phyloP scores from a whole-genome alignment of 2,797 vertebrate genomes.

The Falco concolor region DNA sequence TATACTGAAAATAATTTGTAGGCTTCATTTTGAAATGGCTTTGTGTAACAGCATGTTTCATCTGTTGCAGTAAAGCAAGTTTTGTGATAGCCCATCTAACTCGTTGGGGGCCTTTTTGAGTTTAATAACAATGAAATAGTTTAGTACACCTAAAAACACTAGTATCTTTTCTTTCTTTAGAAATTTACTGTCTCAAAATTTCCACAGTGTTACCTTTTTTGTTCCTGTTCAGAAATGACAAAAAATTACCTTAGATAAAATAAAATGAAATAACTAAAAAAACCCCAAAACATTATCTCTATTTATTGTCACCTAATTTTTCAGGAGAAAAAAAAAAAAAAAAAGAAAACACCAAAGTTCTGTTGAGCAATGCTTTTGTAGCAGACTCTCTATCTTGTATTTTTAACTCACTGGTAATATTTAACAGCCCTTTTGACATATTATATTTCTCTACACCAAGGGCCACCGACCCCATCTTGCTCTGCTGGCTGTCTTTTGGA shows the following conservation, averaged over 20 bases:
- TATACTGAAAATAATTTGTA: not conserved
- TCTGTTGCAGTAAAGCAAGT: not conserved
- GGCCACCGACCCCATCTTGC: not conserved
- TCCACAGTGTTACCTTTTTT: not conserved
- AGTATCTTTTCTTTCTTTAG: not conserved
- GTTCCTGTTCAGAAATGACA: not conserved
- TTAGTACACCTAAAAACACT: not conserved
- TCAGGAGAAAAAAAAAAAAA: too few species aligned
- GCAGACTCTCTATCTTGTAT: not conserved
- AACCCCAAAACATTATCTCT: fast-evolving
- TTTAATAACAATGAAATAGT: not conserved
- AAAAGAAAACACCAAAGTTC: not conserved
- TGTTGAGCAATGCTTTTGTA: not conserved
- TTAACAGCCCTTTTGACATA: not conserved
- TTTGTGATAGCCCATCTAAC: not conserved
- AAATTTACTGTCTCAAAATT: not conserved
- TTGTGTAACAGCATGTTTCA: not conserved
- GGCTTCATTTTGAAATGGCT: not conserved
- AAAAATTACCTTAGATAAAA: not conserved
- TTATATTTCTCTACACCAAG: not conserved
- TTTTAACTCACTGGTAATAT: not conserved
- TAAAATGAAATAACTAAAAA: not conserved
- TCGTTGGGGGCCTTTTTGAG: fast-evolving
- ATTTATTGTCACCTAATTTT: not conserved
- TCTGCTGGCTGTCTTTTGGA: not conserved